Conservation (phyloP, 2,113 vertebrate genomes). For the Saimiri boliviensis region DNA sequence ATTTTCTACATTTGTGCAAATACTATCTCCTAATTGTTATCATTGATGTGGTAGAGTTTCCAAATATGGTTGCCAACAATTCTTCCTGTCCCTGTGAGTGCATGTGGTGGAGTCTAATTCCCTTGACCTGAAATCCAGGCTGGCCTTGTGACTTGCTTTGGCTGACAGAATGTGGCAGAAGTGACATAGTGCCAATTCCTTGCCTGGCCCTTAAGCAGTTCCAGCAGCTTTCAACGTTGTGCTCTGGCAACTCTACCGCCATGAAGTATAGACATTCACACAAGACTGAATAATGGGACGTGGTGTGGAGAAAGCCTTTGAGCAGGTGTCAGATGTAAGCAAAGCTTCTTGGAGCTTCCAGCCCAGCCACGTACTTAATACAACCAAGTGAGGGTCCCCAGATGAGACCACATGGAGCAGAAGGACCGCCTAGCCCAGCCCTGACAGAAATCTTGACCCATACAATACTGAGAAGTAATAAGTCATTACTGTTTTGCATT, state of each 20-base stretch:
- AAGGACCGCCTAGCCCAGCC: background rate
- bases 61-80: background rate
- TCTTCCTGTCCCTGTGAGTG: background rate
- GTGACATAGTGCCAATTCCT: background rate
- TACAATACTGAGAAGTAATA: background rate
- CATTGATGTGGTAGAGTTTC: background rate
- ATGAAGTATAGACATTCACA: background rate
- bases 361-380: background rate
- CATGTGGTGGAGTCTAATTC: background rate
- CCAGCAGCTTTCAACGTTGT: background rate
- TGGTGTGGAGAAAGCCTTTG: background rate
- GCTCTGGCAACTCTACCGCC: background rate
- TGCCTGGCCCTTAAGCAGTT: background rate
- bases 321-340: background rate
- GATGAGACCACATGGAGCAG: background rate
- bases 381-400: background rate
- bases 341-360: background rate
- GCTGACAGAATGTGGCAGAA: background rate
- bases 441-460: background rate
- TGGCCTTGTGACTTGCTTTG: background rate
- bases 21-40: background rate
- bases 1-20: background rate
- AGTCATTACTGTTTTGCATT: background rate
- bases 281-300: background rate
- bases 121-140: background rate